A percentile compares a stretch with the other conserved stretches of the same genome.
phyloP scores from a whole-genome alignment of 2,113 vertebrate genomes.

The Laticauda laticaudata region DNA sequence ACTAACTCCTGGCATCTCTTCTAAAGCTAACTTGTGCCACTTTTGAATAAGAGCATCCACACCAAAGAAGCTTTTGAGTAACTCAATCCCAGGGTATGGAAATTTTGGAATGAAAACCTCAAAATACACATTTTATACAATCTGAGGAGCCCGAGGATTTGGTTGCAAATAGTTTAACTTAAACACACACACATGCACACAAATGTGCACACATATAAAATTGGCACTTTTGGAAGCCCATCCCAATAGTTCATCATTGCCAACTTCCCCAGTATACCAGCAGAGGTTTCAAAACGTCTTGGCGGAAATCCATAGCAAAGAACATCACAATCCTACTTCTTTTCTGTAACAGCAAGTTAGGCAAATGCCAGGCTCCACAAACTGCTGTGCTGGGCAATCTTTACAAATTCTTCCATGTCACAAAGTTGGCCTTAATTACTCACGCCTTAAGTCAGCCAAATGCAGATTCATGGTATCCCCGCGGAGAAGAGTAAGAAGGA shows the following conservation, averaged over 20 bases:
- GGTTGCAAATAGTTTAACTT: background rate
- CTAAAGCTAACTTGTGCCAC: background rate
- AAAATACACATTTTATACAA: background rate
- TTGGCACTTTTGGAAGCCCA: background rate
- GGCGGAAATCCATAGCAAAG: background rate
- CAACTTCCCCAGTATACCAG: constrained; percentile 7
- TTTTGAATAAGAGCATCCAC: background rate
- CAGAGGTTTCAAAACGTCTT: background rate
- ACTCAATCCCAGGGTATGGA: background rate
- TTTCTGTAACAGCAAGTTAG: background rate
- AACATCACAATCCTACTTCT: background rate
- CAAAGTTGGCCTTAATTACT: background rate
- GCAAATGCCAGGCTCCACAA: background rate
- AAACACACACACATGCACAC: background rate
- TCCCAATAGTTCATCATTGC: background rate
- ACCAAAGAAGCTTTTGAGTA: background rate
- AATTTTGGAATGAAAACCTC: background rate
- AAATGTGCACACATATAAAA: background rate
- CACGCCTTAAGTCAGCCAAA: background rate
- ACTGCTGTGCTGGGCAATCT: background rate
- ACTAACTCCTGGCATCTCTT: background rate
- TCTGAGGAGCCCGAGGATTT: background rate
- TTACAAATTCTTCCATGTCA: background rate
- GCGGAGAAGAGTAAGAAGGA: background rate
- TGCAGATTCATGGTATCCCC: background rate